Conservation (phyloP, 2,797 vertebrate species). For the Siniperca obscura region DNA sequence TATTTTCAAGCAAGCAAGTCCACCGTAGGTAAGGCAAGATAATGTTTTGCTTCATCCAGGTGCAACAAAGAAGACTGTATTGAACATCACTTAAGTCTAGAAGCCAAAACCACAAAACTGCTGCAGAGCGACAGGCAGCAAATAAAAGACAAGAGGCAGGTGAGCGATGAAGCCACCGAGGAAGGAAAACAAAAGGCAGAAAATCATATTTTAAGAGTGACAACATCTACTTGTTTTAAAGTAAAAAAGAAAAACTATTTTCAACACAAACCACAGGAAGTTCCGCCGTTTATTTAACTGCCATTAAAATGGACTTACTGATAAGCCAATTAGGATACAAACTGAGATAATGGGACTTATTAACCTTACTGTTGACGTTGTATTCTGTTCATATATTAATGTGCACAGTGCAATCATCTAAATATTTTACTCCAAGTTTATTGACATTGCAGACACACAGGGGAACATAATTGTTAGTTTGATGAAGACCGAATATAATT, state of each 20-base stretch:
- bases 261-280: slow-evolving; percentile 40
- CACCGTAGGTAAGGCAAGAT: slow-evolving; percentile 71
- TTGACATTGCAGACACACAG: slow-evolving; percentile 1
- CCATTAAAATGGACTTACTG: background rate
- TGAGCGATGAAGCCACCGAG: slow-evolving; percentile 37
- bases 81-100: background rate
- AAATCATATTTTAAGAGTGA: background rate
- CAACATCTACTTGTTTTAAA: background rate
- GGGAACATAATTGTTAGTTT: background rate
- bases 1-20: slow-evolving; percentile 37
- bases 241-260: background rate
- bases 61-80: slow-evolving; percentile 21
- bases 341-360: background rate
- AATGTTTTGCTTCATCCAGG: slow-evolving; percentile 37
- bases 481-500: background rate
- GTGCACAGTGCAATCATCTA: slow-evolving; percentile 33
- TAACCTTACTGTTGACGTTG: background rate
- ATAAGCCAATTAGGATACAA: background rate
- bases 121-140: background rate
- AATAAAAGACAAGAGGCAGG: slow-evolving; percentile 29
- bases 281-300: slow-evolving; percentile 4
- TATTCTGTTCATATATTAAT: slow-evolving; percentile 7
- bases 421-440: background rate
- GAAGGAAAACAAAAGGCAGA: slow-evolving; percentile 33
- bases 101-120: slow-evolving; percentile 16